phyloP scores from a whole-genome alignment of 53 echinoderm and acorn worm species.

The Echinometra lucunter region DNA sequence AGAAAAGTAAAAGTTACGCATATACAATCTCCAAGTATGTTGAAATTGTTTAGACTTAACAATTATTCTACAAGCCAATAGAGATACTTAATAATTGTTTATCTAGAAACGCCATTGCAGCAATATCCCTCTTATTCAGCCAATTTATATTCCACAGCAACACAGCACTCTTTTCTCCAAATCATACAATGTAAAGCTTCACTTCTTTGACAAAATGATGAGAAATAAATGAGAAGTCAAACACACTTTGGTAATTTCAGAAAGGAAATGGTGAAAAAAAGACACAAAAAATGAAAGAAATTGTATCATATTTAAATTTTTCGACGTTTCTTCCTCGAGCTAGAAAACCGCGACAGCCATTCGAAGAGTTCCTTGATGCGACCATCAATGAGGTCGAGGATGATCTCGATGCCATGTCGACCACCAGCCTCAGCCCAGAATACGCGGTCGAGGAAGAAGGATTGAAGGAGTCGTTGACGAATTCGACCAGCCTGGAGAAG shows the following conservation, averaged over 20 bases:
- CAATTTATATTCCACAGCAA: not conserved
- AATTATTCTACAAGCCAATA: no score
- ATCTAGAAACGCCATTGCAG: not conserved
- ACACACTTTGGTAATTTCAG: not conserved
- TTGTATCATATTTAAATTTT: not conserved
- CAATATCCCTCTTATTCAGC: not conserved
- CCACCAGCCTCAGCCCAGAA: constrained; percentile 91
- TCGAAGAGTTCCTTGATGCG: constrained; percentile 74
- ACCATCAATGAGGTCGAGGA: constrained; percentile 80
- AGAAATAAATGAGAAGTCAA: not conserved
- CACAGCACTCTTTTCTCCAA: constrained; percentile 5
- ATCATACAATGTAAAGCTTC: not conserved
- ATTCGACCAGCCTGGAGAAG: constrained; percentile 62
- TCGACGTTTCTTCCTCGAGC: not conserved
- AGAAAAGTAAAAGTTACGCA: no score
- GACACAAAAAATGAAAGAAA: not conserved
- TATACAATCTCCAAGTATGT: no score
- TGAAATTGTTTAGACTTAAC: no score
- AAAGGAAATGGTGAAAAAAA: not conserved
- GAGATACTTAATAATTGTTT: not conserved
- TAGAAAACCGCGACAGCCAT: constrained; percentile 33
- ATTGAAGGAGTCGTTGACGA: constrained; percentile 78
- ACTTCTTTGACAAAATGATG: not conserved
- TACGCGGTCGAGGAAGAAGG: constrained; percentile 83
- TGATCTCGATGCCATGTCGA: constrained; percentile 78